Base-by-base conservation (phyloP, 2,888 invertebrate species). In the Autographa pulchrina region DNA sequence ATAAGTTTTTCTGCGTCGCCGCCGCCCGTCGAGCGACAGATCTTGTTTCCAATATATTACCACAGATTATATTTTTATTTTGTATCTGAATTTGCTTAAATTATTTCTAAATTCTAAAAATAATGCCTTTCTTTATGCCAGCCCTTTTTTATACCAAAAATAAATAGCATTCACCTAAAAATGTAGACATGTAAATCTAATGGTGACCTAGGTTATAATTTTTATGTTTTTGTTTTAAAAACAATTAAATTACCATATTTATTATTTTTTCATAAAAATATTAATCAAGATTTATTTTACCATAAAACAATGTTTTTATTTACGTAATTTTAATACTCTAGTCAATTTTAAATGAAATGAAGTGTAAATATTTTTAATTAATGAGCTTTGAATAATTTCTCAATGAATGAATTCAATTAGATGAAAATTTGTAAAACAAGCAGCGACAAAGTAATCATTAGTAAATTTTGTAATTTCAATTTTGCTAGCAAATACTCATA, bases 1-100 rank as follows among this genome's bases (percentile, higher is more conserved):
- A 94, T 92, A 95, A 94, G 91, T 94, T 95, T 93, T 91, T 93
- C 91, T 92, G 86, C 91, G 79, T 87, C 87, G 89, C 81, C 92
- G 91, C 89, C 90, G 87, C 82, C 85, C 81, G 80, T 78, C 77
- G 80, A 84, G 80, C 85, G 74, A 84, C 81, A 77, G 74, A 77
- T 85, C 83, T 87, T 69, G 62, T 80, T 72, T 73, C 35, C 63
- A 70, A 80, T 63, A 69, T 75, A 77, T 80, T 77, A 70, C 54
- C 11, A 61, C 43, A 66, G 63, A 41, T 9, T 48, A 65, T 70
- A 25, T 65, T 8, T 68, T 59, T 63, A 4, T 70, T 61, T 58
- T 20, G 20, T 61, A 70, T 60, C 72, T 77, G 61, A 41, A 59
- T n/a, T n/a, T 31, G 25, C 20, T n/a, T n/a, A n/a, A n/a, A n/a